Evolutionary conservation across 2,113 vertebrate species (phyloP).

Genomic region (Ceyx melanurus): DNA sequence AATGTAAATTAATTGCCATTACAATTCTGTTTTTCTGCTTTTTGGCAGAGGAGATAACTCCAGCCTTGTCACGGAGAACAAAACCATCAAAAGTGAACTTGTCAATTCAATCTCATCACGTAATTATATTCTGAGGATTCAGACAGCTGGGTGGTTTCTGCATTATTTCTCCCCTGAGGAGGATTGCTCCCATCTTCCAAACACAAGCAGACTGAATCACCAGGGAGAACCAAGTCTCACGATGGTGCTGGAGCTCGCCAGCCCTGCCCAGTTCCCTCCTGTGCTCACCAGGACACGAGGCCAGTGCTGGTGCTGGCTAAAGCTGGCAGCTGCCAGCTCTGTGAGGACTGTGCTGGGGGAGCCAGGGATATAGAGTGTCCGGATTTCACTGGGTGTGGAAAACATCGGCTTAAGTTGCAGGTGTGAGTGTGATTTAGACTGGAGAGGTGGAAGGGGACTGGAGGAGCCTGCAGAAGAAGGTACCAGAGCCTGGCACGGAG

Average conservation of each 20-base stretch:
- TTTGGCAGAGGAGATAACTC: slow-evolving; percentile 58
- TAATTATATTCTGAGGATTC: slow-evolving; percentile 47
- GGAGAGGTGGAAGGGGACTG: not conserved
- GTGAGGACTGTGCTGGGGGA: rapidly evolving
- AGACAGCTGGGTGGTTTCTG: slow-evolving; percentile 36
- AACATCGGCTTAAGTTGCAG: not conserved
- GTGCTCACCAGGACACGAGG: rapidly evolving
- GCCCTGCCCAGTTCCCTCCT: not conserved
- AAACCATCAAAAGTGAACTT: slow-evolving; percentile 64
- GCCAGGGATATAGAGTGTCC: rapidly evolving
- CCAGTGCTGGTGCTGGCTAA: rapidly evolving
- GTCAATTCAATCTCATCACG: slow-evolving; percentile 53
- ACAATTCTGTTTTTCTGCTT: slow-evolving; percentile 65
- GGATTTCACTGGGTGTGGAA: not conserved
- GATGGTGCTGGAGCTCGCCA: not conserved
- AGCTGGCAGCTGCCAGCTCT: not conserved
- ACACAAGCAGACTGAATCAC: not conserved
- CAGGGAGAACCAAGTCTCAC: not conserved
- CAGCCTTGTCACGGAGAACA: slow-evolving; percentile 67
- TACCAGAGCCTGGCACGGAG: not conserved
- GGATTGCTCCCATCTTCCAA: not conserved
- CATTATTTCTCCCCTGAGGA: not conserved
- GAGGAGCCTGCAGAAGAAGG: not conserved
- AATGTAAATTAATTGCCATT: slow-evolving; percentile 67
- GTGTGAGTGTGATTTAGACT: not conserved